Percentiles rank a stretch among this genome's conserved stretches.
Evolutionary conservation across 2,888 invertebrate genomes (phyloP).

Genomic region (Acanthacorydalis orientalis): DNA sequence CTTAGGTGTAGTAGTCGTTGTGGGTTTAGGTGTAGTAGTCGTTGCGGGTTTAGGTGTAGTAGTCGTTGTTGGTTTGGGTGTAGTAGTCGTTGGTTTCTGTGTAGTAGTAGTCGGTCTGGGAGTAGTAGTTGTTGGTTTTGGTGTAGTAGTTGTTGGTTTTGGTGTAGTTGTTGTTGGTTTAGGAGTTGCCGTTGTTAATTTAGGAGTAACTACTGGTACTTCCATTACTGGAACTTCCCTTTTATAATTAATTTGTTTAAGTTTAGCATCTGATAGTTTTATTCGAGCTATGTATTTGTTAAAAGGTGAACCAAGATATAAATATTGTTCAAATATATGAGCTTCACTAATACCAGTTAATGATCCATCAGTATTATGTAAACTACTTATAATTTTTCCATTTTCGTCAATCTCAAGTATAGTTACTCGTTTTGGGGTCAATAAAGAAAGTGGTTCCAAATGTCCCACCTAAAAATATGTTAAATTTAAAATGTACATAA

Average conservation of each 20-base stretch:
- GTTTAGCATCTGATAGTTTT: conserved; percentile 26
- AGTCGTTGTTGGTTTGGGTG: conserved; percentile 12
- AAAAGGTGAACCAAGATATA: conserved; percentile 53
- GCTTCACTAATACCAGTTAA: conserved; percentile 43
- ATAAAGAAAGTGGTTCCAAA: conserved; percentile 30
- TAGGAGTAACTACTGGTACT: not conserved
- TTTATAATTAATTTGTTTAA: not conserved
- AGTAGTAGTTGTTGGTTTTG: conserved; percentile 4
- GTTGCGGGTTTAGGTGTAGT: conserved; percentile 10
- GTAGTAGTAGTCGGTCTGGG: conserved; percentile 9
- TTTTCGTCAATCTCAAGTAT: conserved; percentile 50
- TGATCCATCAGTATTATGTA: conserved; percentile 42
- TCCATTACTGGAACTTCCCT: not conserved
- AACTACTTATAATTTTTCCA: conserved; percentile 52
- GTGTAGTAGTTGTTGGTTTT: conserved; percentile 2
- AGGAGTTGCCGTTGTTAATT: conserved; percentile 6
- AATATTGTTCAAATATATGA: conserved; percentile 41
- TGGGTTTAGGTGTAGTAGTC: conserved; percentile 9
- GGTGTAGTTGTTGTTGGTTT: conserved; percentile 9
- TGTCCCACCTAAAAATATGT: conserved; percentile 40
- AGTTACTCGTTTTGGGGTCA: conserved; percentile 31
- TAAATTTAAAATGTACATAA: not conserved
- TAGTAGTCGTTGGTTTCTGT: conserved; percentile 12
- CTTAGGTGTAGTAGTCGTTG: conserved; percentile 9
- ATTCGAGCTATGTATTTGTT: conserved; percentile 47